Evolutionary conservation across 2,888 invertebrate genomes (phyloP), one percentile per base, ranked within the genome.

Genomic region (Rhagonycha fulva): DNA sequence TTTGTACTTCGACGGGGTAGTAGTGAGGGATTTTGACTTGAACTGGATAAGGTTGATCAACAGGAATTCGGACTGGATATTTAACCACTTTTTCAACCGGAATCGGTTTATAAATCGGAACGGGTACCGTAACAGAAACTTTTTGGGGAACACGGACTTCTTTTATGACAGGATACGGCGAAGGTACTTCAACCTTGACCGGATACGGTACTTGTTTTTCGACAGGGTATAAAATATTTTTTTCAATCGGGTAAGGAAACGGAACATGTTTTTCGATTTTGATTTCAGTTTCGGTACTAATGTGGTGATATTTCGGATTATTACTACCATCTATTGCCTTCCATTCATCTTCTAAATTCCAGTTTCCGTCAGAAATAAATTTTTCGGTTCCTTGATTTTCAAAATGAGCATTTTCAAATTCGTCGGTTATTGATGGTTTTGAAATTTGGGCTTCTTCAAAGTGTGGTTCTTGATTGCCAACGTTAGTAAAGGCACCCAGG

Each of bases 41-140:
- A 4, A 94, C 90, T 10, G 94, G 94, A 82, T 93, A 93, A 0
- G 89, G 90, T 71, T 89, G 87, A 28, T 90, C 90, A 2, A 91
- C 89, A 12, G 88, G 88, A 9, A 90, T 90, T 82, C 94, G 91
- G 2, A 94, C 91, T 61, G 91, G 91, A 80, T 92, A 91, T 0
- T 93, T 94, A 0, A 94, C 92, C 80, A 84, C 86, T 87, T 94
- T 94, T 89, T 94, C 94, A 80, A 94, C 94, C 83, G 93, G 93
- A 84, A 92, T 91, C 63, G 94, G 94, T 81, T 85, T 84, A 24
- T 82, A 72, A 11, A 87, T 81, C 0, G 89, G 88, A n/a, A 87
- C 87, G 10, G 85, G 87, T 0, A 88, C 87, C 78, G 89, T 87
- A 9, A 92, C 90, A 76, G 90, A 91, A 77, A 92, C 90, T 82